Base-by-base conservation (phyloP, 1,140 invertebrate genomes). In the Brachionus manjavacas region DNA sequence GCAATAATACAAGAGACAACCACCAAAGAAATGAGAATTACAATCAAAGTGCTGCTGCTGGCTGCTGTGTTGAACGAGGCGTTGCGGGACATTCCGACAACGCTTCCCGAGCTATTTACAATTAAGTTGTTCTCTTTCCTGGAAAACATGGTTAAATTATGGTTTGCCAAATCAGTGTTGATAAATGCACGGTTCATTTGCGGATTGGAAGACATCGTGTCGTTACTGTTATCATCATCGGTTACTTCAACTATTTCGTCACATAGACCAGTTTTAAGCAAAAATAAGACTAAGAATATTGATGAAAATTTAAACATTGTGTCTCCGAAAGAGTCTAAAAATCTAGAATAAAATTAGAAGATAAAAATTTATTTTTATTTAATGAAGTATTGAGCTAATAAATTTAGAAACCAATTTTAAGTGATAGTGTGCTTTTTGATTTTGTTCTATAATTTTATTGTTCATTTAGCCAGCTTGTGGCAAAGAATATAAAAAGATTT, bases 101-200 rank as follows among this genome's bases (percentile, higher is more conserved):
- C 68, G 16, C 28, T 49, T 6, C 41, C 72, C 2, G 41, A 49
- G 25, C 43, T 49, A 28, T 76, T 76, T 0, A 76, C 72, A 14
- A 76, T 49, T 52, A 76, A 49, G 14, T 74, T 74, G 28, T n/a
- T 31, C 9, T 76, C 41, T 46, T 76, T 46, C 41, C 25, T 46
- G 12, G 43, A 43, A 46, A 76, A 76, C 39, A 49, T 76, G 41
- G 72, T 76, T 12, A 76, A 52, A 46, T 76, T 76, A 49, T 76
- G 72, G 16, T 76, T 76, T 25, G 72, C 35, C 28, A 68, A 68
- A 39, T 68, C 66, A 31, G 66, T 68, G 16, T 74, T 74, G 31
- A 74, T 74, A 41, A 74, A 74, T n/a, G 70, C 70, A 41, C 20
- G 70, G 35, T 74, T 74, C 70, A 41, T 41, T 74, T 74, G 31